Evolutionary conservation across 2,888 invertebrate genomes (phyloP).

Genomic region (Microchrysa polita): DNA sequence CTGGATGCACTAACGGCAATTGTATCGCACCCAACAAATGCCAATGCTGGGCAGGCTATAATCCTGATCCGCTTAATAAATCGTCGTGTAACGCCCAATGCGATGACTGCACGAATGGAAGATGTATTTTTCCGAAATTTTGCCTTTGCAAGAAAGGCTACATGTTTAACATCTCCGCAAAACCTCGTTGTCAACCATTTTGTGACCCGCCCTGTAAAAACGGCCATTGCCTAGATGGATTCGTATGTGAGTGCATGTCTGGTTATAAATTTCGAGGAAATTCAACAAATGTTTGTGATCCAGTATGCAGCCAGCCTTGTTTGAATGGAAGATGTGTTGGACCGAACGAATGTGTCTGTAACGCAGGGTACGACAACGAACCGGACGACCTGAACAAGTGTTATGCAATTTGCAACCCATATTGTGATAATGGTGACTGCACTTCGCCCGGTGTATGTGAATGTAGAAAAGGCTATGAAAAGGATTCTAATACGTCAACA

Average conservation of each 20-base stretch:
- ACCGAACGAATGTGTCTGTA: constrained; percentile 59
- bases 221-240: constrained; percentile 54
- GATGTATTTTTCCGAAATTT: constrained; percentile 58
- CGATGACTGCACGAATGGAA: constrained; percentile 56
- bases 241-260: constrained; percentile 55
- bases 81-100: constrained; percentile 57
- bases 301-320: constrained; percentile 60
- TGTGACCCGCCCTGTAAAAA: constrained; percentile 36
- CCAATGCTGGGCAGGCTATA: constrained; percentile 65
- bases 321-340: constrained; percentile 64
- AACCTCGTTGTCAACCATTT: constrained; percentile 50
- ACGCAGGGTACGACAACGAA: constrained; percentile 56
- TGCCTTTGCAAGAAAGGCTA: constrained; percentile 49
- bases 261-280: constrained; percentile 57
- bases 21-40: constrained; percentile 62
- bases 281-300: constrained; percentile 56
- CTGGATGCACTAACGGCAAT: constrained; percentile 52
- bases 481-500: constrained; percentile 40
- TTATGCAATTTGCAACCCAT: constrained; percentile 54
- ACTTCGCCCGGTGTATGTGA: constrained; percentile 70
- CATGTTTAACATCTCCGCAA: constrained; percentile 51
- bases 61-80: constrained; percentile 51
- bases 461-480: constrained; percentile 59
- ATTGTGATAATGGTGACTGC: constrained; percentile 74
- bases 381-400: constrained; percentile 38